These are phyloP conservation scores for Epicampocera succincta DNA, from an alignment of 2,888 invertebrate genomes.

Conservation along the genomic window DNA sequence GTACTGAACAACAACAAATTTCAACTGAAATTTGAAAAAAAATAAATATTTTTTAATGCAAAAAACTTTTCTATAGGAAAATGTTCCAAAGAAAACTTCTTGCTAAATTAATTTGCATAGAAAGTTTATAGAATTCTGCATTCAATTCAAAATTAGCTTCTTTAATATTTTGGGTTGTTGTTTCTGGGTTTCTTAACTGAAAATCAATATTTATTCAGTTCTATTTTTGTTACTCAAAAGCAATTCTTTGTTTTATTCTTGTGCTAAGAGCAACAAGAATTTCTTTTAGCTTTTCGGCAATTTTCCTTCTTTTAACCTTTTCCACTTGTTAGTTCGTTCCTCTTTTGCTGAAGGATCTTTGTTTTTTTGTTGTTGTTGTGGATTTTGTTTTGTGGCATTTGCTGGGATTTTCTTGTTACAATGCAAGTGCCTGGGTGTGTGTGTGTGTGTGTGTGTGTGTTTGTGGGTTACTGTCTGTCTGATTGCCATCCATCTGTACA, in stretches of 20 bases:
- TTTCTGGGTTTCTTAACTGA: not conserved
- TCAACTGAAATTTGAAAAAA: too few relatives aligned
- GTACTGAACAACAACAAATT: too few relatives aligned
- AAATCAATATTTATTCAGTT: not conserved
- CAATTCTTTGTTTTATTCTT: not conserved
- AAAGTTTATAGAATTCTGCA: too few relatives aligned
- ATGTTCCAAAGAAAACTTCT: too few relatives aligned
- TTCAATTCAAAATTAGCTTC: too few relatives aligned
- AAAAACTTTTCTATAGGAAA: too few relatives aligned
- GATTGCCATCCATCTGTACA: constrained; percentile 2
- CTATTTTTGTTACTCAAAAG: not conserved
- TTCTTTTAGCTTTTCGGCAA: constrained; percentile 1
- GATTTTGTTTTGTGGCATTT: constrained; percentile 18
- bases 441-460: not conserved
- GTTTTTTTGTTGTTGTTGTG: constrained; percentile 1
- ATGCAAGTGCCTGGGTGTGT: too few relatives aligned
- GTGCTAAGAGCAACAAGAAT: not conserved
- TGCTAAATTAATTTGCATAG: too few relatives aligned
- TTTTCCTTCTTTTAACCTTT: constrained; percentile 13
- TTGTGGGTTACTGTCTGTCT: not conserved
- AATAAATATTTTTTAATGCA: too few relatives aligned
- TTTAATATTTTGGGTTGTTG: too few relatives aligned
- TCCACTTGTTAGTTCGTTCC: constrained; percentile 30
- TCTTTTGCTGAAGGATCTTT: not conserved
- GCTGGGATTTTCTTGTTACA: not conserved